A percentile compares a stretch with the other conserved stretches of the same genome.
phyloP scores from a whole-genome alignment of 1,140 invertebrate genomes.

The Heliconius nattereri region DNA sequence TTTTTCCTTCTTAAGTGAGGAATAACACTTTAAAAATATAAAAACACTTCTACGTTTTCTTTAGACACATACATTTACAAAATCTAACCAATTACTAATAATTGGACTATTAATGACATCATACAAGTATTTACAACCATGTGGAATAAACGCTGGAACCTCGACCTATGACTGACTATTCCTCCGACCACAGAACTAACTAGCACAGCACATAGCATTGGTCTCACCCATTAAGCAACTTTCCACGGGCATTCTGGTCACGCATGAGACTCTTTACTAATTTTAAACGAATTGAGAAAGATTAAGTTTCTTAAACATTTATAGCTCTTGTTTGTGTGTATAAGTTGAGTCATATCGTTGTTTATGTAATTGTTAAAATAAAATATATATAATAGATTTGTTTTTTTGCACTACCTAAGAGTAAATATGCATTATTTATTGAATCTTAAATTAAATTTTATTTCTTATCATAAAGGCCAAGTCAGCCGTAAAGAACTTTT shows the following conservation, averaged over 20 bases:
- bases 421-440: too few relatives aligned
- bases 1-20: too few relatives aligned
- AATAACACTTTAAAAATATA: too few relatives aligned
- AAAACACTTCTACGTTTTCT: too few relatives aligned
- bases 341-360: constrained; percentile 15
- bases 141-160: background rate
- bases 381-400: background rate
- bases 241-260: constrained; percentile 38
- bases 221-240: constrained; percentile 14
- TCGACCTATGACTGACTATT: constrained; percentile 4
- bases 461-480: background rate
- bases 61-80: background rate
- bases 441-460: background rate
- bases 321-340: constrained; percentile 8
- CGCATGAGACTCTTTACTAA: constrained; percentile 37
- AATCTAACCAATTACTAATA: background rate
- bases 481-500: background rate
- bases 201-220: background rate
- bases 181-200: background rate
- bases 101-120: background rate
- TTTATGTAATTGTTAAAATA: constrained; percentile 16
- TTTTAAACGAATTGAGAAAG: constrained; percentile 32
- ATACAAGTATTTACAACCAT: background rate
- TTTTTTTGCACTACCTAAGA: too few relatives aligned
- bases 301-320: constrained; percentile 26